Evolutionary conservation across 2,888 invertebrate species (phyloP).

Genomic region (Pantelozetes paolii): DNA sequence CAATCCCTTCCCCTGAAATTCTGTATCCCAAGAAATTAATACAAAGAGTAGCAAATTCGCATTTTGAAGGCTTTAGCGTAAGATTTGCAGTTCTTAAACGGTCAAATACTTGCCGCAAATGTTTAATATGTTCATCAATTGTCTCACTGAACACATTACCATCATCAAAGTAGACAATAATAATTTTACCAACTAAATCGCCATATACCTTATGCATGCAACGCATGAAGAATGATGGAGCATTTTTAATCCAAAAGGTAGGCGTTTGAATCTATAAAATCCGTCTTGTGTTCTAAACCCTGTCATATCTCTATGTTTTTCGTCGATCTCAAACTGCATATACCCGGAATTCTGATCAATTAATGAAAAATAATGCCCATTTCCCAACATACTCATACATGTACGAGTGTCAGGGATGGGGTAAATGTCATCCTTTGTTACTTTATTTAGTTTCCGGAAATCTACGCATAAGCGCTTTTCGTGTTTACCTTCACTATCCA

Average conservation of each 20-base stretch:
- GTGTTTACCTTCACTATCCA: neutral
- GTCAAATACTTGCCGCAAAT: neutral
- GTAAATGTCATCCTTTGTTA: neutral
- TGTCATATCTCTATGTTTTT: neutral
- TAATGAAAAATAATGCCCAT: neutral
- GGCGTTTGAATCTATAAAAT: neutral
- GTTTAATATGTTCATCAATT: neutral
- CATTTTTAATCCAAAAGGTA: neutral
- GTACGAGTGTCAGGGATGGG: neutral
- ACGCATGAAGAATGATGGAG: neutral
- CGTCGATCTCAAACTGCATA: neutral
- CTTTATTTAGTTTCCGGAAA: neutral
- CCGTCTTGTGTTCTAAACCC: neutral
- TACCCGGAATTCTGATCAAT: neutral
- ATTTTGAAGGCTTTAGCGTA: neutral
- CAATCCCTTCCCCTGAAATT: neutral
- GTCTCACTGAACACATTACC: neutral
- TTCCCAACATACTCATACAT: neutral
- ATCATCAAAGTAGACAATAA: neutral
- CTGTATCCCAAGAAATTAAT: neutral
- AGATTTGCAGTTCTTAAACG: neutral
- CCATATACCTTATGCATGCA: neutral
- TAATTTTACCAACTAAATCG: neutral
- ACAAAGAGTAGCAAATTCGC: neutral
- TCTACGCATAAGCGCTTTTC: neutral